A percentile compares a stretch with the other conserved stretches of the same genome.
Conservation (phyloP, 2,797 vertebrate species). For the Sardinella longiceps region DNA sequence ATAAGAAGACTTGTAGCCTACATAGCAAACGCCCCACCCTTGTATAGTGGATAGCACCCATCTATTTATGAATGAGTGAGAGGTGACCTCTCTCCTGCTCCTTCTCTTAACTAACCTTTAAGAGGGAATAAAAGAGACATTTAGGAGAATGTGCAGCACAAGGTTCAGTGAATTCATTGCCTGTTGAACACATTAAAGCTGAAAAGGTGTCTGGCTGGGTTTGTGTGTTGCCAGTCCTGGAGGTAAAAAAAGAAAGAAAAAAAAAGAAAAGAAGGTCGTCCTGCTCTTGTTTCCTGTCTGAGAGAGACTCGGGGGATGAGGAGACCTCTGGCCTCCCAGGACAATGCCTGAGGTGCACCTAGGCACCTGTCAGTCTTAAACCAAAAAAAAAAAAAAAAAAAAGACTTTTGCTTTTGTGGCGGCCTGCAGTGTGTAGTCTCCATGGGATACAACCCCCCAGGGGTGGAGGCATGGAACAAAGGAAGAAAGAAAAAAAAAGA, state of each 20-base stretch:
- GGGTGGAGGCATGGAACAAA: not conserved
- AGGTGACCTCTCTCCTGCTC: too few relatives aligned
- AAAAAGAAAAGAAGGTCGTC: constrained; percentile 29
- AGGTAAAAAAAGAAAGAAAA: not conserved
- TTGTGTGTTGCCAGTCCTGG: not conserved
- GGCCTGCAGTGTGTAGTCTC: constrained; percentile 35
- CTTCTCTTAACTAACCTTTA: too few relatives aligned
- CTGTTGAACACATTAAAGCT: not conserved
- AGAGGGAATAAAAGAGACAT: too few relatives aligned
- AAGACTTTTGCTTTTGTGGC: not conserved
- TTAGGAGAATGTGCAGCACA: not conserved
- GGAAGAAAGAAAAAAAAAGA: constrained; percentile 23
- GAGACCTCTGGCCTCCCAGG: constrained; percentile 31
- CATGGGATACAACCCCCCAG: constrained; percentile 16
- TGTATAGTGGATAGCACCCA: too few relatives aligned
- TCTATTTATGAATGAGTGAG: too few relatives aligned
- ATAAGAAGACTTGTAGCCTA: too few relatives aligned
- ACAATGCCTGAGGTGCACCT: constrained; percentile 31
- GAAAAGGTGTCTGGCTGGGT: not conserved
- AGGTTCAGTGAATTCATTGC: not conserved
- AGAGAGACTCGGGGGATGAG: constrained; percentile 36
- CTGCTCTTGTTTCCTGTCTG: constrained; percentile 19
- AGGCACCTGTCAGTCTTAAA: constrained; percentile 43
- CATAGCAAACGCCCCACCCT: too few relatives aligned
- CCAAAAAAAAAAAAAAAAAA: too few relatives aligned